Conservation (phyloP, 2,888 invertebrate species). For the Lepidochrysops patricia region DNA sequence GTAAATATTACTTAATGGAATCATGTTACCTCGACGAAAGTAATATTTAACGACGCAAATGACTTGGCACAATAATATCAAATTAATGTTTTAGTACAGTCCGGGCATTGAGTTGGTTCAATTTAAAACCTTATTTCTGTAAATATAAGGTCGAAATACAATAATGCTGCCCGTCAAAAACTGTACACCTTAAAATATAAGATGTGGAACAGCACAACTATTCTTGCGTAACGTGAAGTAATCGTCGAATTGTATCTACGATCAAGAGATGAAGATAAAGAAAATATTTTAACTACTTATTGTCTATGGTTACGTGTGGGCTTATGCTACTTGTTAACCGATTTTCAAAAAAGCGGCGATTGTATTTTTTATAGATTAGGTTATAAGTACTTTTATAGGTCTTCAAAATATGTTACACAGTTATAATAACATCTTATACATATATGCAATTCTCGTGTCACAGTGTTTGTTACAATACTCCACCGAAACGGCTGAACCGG, state of each 20-base stretch:
- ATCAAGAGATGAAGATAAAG: background rate
- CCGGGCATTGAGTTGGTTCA: too few species aligned
- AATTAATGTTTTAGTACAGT: background rate
- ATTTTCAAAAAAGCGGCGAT: too few species aligned
- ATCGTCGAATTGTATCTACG: slow-evolving; percentile 14
- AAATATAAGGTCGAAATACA: background rate
- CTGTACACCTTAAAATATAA: background rate
- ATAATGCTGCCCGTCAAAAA: background rate
- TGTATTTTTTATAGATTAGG: too few species aligned
- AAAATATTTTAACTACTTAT: background rate
- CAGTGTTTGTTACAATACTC: too few species aligned
- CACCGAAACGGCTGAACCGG: too few species aligned
- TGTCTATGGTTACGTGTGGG: background rate
- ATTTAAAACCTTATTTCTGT: background rate
- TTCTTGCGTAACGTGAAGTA: slow-evolving; percentile 10
- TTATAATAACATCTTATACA: too few species aligned
- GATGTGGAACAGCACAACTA: background rate
- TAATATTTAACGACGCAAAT: slow-evolving; percentile 8
- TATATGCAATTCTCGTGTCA: too few species aligned
- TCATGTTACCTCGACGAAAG: background rate
- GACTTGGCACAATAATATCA: slow-evolving; percentile 8
- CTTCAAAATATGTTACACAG: too few species aligned
- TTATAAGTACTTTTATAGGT: too few species aligned
- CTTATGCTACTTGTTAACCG: background rate
- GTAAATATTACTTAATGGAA: background rate